Conservation (phyloP, 2,113 vertebrate genomes). For the Ranitomeya imitator region DNA sequence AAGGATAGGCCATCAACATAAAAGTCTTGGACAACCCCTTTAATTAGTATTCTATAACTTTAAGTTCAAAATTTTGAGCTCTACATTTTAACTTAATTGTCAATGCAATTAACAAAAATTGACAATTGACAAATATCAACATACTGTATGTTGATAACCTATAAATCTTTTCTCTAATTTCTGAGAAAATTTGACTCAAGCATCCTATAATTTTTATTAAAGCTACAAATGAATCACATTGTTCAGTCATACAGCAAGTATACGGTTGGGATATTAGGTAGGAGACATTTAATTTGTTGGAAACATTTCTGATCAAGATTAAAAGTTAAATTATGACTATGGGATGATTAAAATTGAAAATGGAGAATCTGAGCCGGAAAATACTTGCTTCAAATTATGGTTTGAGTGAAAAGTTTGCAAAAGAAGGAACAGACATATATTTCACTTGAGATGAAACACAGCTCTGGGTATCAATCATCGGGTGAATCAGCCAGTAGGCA, state of each 20-base stretch:
- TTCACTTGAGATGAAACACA: slow-evolving; percentile 28
- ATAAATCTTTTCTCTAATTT: background rate
- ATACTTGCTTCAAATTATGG: slow-evolving; percentile 47
- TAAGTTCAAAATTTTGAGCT: background rate
- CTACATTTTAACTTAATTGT: background rate
- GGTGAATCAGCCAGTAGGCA: slow-evolving; percentile 60
- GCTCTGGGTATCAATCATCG: slow-evolving; percentile 59
- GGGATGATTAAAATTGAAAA: slow-evolving; percentile 21
- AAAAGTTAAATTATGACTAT: slow-evolving; percentile 40
- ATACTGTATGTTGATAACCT: background rate
- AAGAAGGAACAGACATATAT: slow-evolving; percentile 54
- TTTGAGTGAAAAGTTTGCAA: slow-evolving; percentile 51
- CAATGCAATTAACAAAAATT: background rate
- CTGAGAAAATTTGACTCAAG: background rate
- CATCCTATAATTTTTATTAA: background rate
- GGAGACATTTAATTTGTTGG: background rate
- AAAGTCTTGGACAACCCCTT: no score
- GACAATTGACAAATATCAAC: no score
- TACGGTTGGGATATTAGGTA: background rate
- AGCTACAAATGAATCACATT: background rate
- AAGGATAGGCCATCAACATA: no score
- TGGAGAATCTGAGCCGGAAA: slow-evolving; percentile 40
- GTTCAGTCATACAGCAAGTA: background rate
- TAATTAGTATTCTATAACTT: no score
- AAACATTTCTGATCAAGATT: slow-evolving; percentile 21